Evolutionary conservation across 2,797 vertebrate species (phyloP).

Genomic region (Delichon dasypus): DNA sequence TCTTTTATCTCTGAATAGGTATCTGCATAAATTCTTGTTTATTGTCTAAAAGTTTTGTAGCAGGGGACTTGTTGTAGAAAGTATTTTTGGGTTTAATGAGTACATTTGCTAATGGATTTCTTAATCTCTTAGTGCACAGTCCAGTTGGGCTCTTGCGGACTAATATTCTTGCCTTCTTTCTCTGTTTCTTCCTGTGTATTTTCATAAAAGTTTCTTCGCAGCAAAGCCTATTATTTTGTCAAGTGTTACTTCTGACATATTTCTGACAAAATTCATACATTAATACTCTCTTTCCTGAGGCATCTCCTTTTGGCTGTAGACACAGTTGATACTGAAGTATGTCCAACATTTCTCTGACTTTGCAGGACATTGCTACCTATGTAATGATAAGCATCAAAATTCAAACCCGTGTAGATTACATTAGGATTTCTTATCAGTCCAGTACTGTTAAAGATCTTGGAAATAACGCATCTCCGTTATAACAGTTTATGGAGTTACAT

Average conservation of each 20-base stretch:
- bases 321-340: background rate
- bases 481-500: background rate
- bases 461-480: background rate
- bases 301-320: background rate
- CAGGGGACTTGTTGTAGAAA: background rate
- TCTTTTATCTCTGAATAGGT: background rate
- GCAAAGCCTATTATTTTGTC: background rate
- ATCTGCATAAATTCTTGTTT: background rate
- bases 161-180: background rate
- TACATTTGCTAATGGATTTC: background rate
- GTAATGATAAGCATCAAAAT: background rate
- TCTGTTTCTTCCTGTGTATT: background rate
- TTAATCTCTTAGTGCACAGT: background rate
- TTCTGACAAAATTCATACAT: background rate
- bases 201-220: background rate
- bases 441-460: background rate
- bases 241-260: background rate
- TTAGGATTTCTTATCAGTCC: background rate
- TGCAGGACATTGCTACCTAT: background rate
- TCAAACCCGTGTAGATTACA: background rate
- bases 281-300: background rate
- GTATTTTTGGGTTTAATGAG: background rate
- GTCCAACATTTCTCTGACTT: background rate
- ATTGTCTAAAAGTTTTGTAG: background rate
- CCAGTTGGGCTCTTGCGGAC: background rate